Base-by-base conservation (phyloP, 2,888 invertebrate species). In the Eledone cirrhosa region DNA sequence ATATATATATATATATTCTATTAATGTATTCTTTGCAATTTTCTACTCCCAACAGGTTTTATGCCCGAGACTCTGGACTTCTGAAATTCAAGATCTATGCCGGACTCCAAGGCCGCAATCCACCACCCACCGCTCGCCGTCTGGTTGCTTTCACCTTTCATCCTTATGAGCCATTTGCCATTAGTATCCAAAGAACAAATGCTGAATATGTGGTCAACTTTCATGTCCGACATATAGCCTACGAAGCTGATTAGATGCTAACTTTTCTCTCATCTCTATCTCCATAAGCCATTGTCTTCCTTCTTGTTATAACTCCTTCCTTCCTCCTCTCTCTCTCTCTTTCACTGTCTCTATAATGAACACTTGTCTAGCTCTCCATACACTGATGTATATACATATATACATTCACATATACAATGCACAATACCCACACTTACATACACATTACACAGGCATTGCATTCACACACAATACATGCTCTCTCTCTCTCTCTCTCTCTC, bases 111-210 rank as follows among this genome's bases (percentile, higher is more conserved):
- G 87, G 87, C 11, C 93, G 94, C 89, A 93, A 93, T 16, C 94
- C 94, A 13, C 86, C 84, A 93, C 87, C 89, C 0, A 84, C 88
- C 48, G 88, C 95, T 19, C 92, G 97, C 83, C 92, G 96, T 84
- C 93, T 98, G 22, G 97, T 97, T 8, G 97, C 98, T 27, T 98
- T 97, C 90, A 97, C 97, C 16, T 98, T 97, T 91, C 98, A 98
- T 91, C 98, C 98, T 0, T 95, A 94, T 22, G 97, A 98, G 91
- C 98, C 98, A 0, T 97, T 98, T 91, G 95, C 97, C 14, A 96
- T 98, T 83, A 97, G 97, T 87, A 96, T 98, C 14, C 98, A 98
- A 90, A 93, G 97, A 85, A 95, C 96, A 16, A 95, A 96, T 91
- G 94, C 95, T 0, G 97, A 97, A 89, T 98, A 98, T 90, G 95